Evolutionary conservation across 2,888 invertebrate species (phyloP), one percentile per base, ranked within the genome.

Genomic region (Blera fallax): DNA sequence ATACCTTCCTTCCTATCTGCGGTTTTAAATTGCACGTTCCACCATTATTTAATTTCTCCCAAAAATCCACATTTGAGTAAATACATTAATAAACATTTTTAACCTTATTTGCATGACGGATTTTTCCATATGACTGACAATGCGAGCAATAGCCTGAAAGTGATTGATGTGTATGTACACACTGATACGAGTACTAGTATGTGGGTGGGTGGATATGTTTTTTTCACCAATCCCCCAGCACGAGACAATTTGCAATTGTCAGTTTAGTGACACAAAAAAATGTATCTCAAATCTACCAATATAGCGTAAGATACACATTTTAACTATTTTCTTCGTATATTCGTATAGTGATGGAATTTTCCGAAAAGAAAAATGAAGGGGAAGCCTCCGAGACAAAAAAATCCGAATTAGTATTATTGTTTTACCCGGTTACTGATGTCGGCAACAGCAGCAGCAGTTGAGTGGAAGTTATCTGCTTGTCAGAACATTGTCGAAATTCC

Each of bases 381-480:
- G 27, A 10, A 24, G 8, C 0, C 8, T 21, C 14, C 8, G 8
- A 8, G 21, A 29, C 6, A 11, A 29, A 18, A 64, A 77, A 60
- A 34, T 56, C 29, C 64, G 52, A 78, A 69, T 60, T 60, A 45
- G 62, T 70, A 60, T 62, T 78, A 69, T 70, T 69, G 77, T 70
- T 54, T 78, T 70, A 78, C 50, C 43, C 32, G 32, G 52, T 69
- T 60, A 43, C 69, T 52, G 40, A 67, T 62, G 70, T 70, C 40
- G 70, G 27, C 76, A 67, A 45, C 67, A 73, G 45, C 65, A 65
- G 10, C 24, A 80, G 45, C 69, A 80, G 62, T 80, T 69, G 69
- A 70, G 52, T 58, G 74, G 69, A 74, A 80, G 62, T 74, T 80
- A 80, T 69, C 40, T 74, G 50, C 60, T 80, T 84, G 69, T 69